These are phyloP conservation scores for Epirrhoe tristata DNA, from an alignment of 2,888 invertebrate species.

Conservation along the genomic window DNA sequence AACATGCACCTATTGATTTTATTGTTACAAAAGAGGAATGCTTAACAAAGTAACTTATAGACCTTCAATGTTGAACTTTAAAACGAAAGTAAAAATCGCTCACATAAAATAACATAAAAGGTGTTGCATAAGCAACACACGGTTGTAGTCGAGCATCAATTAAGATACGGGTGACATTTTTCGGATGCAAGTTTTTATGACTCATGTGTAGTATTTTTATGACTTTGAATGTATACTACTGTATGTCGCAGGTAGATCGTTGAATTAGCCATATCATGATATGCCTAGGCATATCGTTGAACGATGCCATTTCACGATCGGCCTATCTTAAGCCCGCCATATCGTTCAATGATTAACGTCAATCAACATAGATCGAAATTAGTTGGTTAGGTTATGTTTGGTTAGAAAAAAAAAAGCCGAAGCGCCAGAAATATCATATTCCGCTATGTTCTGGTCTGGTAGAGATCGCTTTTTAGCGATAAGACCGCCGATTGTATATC, in stretches of 20 bases:
- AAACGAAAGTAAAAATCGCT: neutral
- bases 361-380: no score
- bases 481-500: no score
- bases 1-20: neutral
- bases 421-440: no score
- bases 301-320: no score
- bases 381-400: no score
- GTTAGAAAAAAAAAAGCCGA: no score
- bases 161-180: neutral
- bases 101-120: neutral
- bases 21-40: neutral
- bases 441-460: no score
- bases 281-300: no score
- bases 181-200: neutral
- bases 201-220: neutral
- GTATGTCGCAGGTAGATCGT: neutral
- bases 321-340: no score
- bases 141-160: neutral
- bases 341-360: no score
- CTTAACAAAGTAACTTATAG: neutral
- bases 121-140: neutral
- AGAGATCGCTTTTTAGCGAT: no score
- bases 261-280: no score
- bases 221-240: neutral
- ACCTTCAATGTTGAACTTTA: constrained; percentile 1